Percentiles rank a stretch among this genome's conserved stretches.
These are phyloP conservation scores for Acanthiza pusilla DNA, from an alignment of 2,797 vertebrate species.

Conservation along the genomic window DNA sequence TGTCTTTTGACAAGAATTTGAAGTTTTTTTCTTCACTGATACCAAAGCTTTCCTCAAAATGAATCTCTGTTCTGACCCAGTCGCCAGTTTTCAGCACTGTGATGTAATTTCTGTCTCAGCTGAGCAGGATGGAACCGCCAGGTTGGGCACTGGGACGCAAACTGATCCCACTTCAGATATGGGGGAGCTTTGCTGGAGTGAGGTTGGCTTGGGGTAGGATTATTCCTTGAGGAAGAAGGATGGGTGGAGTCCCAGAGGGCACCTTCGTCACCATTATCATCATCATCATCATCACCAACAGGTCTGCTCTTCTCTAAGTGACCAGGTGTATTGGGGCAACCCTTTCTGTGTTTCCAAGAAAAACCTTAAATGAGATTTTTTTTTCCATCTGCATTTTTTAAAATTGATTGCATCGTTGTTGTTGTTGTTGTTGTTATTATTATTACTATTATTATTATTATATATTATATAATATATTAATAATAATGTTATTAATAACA, in stretches of 20 bases:
- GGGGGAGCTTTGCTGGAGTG: neutral
- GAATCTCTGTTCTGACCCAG: neutral
- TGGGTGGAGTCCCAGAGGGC: neutral
- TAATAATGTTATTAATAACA: too few relatives aligned
- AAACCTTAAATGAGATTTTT: neutral
- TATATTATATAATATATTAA: too few relatives aligned
- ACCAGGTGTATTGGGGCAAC: neutral
- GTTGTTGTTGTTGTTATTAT: too few relatives aligned
- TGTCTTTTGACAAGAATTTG: neutral
- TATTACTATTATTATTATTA: neutral
- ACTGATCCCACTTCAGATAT: neutral
- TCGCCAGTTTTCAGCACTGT: neutral
- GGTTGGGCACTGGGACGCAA: neutral
- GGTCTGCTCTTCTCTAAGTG: neutral
- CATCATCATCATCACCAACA: too few relatives aligned
- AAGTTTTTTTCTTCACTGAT: neutral
- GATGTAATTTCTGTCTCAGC: neutral
- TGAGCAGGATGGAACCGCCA: neutral
- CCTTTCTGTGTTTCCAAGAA: neutral
- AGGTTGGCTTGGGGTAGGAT: neutral
- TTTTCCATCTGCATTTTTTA: neutral
- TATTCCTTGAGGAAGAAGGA: neutral
- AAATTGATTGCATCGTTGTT: too few relatives aligned
- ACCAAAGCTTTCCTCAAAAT: neutral
- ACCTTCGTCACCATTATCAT: rapidly evolving